Conservation (phyloP, 2,113 vertebrate species). For the Apteryx mantelli region DNA sequence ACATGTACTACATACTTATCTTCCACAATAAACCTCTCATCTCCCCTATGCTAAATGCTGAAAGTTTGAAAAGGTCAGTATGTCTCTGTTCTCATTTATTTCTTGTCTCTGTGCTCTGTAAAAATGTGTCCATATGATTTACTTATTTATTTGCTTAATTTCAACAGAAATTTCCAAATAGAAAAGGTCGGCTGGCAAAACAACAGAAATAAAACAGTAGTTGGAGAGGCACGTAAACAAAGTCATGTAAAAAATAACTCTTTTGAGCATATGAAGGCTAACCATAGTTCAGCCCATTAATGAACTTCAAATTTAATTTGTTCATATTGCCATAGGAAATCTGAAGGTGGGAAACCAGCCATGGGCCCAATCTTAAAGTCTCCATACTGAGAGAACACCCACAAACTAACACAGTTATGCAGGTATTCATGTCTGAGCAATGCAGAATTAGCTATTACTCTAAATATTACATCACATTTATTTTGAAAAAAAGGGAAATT, state of each 20-base stretch:
- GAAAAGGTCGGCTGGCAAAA: not conserved
- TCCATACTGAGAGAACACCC: not conserved
- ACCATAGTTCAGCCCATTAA: not conserved
- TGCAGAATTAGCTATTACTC: not conserved
- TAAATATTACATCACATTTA: not conserved
- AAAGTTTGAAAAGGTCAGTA: not conserved
- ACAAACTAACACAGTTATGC: not conserved
- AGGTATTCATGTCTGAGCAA: not conserved
- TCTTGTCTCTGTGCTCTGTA: not conserved
- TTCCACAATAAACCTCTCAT: not conserved
- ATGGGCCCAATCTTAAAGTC: not conserved
- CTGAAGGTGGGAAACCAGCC: not conserved
- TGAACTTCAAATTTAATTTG: not conserved
- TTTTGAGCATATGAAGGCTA: not conserved
- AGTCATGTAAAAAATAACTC: not conserved
- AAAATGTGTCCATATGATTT: not conserved
- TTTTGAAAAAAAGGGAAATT: not conserved
- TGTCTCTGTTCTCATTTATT: not conserved
- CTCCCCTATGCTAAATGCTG: not conserved
- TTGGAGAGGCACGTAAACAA: not conserved
- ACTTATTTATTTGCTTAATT: not conserved
- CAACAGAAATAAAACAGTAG: not conserved
- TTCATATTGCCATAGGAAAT: not conserved
- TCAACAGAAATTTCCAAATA: not conserved
- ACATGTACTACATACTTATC: not conserved